Evolutionary conservation across 2,113 vertebrate genomes (phyloP).

Genomic region (Megaceryle torquata): DNA sequence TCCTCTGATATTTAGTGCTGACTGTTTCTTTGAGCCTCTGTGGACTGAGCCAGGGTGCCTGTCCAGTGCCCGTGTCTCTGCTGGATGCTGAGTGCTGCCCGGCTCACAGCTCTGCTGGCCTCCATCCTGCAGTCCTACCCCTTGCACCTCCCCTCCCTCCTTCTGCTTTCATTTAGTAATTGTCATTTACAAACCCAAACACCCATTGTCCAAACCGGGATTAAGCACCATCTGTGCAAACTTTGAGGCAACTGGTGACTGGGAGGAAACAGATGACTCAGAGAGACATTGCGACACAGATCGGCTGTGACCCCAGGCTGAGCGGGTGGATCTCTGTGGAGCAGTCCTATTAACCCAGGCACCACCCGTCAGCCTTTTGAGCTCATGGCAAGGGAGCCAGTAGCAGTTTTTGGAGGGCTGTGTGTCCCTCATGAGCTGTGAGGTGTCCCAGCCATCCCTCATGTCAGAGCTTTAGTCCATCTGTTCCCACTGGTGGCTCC

Average conservation of each 20-base stretch:
- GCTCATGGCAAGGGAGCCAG: neutral
- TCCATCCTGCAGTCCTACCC: neutral
- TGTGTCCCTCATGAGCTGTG: neutral
- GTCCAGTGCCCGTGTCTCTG: neutral
- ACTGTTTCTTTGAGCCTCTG: neutral
- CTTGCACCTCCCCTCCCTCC: neutral
- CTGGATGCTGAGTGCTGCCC: neutral
- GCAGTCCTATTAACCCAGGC: constrained; percentile 5
- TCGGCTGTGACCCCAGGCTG: neutral
- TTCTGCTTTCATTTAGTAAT: neutral
- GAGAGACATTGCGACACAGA: constrained; percentile 10
- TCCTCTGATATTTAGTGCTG: neutral
- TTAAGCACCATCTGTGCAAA: constrained; percentile 68
- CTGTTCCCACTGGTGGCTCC: neutral
- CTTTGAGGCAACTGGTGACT: constrained; percentile 34
- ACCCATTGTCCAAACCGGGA: constrained; percentile 17
- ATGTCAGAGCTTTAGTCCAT: neutral
- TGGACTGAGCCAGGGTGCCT: neutral
- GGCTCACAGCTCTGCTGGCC: fast-evolving
- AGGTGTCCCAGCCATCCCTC: neutral
- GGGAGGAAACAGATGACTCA: constrained; percentile 54
- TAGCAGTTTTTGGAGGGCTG: neutral
- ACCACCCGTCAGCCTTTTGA: neutral
- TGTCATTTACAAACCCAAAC: neutral
- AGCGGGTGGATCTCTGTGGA: neutral